A percentile compares a stretch with the other conserved stretches of the same genome.
phyloP scores from a whole-genome alignment of 2,888 invertebrate genomes.

The Tachystola acroxantha region DNA sequence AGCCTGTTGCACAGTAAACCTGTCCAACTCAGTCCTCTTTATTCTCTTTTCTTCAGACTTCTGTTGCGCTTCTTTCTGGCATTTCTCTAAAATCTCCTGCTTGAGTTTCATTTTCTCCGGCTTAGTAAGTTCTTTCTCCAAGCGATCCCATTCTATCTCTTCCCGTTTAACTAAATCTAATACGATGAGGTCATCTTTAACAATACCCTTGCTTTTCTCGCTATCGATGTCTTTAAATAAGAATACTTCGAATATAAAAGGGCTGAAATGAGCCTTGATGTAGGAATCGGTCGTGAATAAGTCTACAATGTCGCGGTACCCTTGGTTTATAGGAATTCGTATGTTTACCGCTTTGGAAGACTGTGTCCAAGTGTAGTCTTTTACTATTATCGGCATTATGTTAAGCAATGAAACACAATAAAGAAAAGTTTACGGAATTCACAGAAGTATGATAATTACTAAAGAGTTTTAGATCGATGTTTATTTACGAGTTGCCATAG shows the following conservation, averaged over 20 bases:
- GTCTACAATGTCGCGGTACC: constrained; percentile 81
- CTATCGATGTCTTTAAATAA: constrained; percentile 80
- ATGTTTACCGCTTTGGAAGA: constrained; percentile 79
- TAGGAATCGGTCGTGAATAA: constrained; percentile 83
- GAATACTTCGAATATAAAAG: constrained; percentile 87
- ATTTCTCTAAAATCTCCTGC: constrained; percentile 74
- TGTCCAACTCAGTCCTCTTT: constrained; percentile 74
- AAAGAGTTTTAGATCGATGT: too few species aligned
- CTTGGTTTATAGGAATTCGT: constrained; percentile 81
- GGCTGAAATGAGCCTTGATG: constrained; percentile 84
- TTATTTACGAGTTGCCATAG: constrained; percentile 2
- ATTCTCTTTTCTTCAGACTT: constrained; percentile 70
- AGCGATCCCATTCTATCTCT: constrained; percentile 71
- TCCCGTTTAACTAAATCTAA: constrained; percentile 82
- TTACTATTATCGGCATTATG: constrained; percentile 86
- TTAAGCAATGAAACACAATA: neutral
- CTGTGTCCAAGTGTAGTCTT: constrained; percentile 88
- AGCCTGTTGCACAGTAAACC: constrained; percentile 67
- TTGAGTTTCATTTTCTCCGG: constrained; percentile 76
- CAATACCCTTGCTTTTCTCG: constrained; percentile 80
- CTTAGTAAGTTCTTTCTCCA: constrained; percentile 77
- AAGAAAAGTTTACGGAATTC: too few species aligned
- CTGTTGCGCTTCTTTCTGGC: constrained; percentile 74
- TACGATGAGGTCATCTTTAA: constrained; percentile 79
- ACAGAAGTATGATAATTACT: too few species aligned